phyloP scores from a whole-genome alignment of 2,888 invertebrate species.

The Atrina japonica region DNA sequence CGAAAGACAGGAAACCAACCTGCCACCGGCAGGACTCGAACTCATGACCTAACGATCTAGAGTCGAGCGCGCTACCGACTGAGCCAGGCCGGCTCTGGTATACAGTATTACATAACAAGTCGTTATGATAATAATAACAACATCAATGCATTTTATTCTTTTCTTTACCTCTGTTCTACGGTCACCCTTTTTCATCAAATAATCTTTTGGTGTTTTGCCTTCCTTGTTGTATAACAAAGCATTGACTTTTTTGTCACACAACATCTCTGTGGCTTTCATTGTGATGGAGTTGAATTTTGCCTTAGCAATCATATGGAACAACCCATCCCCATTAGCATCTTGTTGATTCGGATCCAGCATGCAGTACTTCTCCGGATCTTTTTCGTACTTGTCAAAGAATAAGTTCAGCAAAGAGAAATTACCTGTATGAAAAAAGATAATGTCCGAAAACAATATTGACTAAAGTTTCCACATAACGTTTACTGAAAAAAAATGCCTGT shows the following conservation, averaged over 20 bases:
- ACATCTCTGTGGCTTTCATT: slow-evolving; percentile 59
- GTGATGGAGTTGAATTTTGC: slow-evolving; percentile 52
- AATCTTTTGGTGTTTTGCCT: slow-evolving; percentile 62
- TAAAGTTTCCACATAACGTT: neutral
- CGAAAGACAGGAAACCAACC: no score
- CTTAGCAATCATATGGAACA: slow-evolving; percentile 59
- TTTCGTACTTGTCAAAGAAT: slow-evolving; percentile 55
- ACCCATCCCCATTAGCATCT: slow-evolving; percentile 51
- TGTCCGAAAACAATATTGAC: no score
- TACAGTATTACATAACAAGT: no score
- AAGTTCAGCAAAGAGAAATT: slow-evolving; percentile 56
- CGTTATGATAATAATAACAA: neutral
- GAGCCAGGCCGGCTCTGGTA: no score
- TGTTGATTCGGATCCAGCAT: slow-evolving; percentile 55
- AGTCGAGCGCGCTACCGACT: no score
- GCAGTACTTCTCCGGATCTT: slow-evolving; percentile 48
- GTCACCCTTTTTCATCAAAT: slow-evolving; percentile 58
- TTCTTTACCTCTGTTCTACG: slow-evolving; percentile 43
- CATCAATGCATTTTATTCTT: neutral
- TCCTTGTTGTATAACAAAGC: slow-evolving; percentile 59
- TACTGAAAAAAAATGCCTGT: no score
- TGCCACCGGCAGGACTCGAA: no score
- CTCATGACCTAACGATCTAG: no score
- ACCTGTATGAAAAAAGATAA: slow-evolving; percentile 30
- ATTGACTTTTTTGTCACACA: slow-evolving; percentile 58